These are phyloP conservation scores for Drosophila pseudotakahashii DNA, from an alignment of 2,888 invertebrate species.

Conservation along the genomic window DNA sequence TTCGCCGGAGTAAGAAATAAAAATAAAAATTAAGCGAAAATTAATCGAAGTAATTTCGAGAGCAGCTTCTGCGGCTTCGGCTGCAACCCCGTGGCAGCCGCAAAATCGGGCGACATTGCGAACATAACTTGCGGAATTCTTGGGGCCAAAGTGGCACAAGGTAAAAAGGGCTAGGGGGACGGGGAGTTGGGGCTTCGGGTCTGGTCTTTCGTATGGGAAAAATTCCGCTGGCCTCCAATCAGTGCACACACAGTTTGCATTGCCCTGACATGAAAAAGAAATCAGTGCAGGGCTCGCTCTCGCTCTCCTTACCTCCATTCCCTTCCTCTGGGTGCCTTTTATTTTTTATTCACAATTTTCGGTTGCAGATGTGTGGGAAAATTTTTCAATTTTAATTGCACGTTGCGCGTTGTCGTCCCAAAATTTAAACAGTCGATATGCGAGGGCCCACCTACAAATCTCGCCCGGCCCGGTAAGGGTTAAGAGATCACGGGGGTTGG, in stretches of 20 bases:
- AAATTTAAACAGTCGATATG: constrained; percentile 64
- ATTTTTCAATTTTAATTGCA: constrained; percentile 83
- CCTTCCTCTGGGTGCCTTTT: constrained; percentile 7
- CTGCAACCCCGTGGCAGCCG: constrained; percentile 1
- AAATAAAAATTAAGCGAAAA: constrained; percentile 80
- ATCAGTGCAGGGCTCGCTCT: constrained; percentile 72
- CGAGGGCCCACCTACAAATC: constrained; percentile 71
- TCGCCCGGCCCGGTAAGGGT: constrained; percentile 52
- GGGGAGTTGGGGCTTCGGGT: neutral
- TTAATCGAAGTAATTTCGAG: constrained; percentile 75
- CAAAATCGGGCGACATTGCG: constrained; percentile 61
- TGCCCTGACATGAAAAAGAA: constrained; percentile 80
- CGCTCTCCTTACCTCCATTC: constrained; percentile 13
- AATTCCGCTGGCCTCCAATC: constrained; percentile 79
- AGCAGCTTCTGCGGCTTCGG: constrained; percentile 14
- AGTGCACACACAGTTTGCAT: constrained; percentile 73
- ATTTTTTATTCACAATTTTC: constrained; percentile 51
- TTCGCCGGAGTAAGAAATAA: constrained; percentile 72
- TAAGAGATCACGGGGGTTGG: constrained; percentile 7
- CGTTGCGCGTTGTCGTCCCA: constrained; percentile 41
- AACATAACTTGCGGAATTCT: constrained; percentile 74
- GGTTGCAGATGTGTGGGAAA: constrained; percentile 79
- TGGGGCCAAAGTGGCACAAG: constrained; percentile 76
- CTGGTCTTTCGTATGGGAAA: constrained; percentile 70
- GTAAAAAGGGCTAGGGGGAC: constrained; percentile 51